Evolutionary conservation across 2,888 invertebrate genomes (phyloP).

Genomic region (Rotaria magnacalcarata): DNA sequence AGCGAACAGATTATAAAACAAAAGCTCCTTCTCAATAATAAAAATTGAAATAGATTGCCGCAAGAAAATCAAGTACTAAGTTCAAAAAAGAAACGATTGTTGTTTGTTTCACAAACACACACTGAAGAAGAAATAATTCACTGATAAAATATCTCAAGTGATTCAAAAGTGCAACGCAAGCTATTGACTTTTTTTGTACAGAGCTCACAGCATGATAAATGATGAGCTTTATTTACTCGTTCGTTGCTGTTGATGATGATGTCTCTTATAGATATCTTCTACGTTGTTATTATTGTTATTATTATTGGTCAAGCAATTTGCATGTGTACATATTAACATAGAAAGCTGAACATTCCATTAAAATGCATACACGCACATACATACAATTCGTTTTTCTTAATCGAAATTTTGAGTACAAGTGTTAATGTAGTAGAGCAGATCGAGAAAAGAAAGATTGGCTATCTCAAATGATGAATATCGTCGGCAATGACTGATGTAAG

Average conservation of each 20-base stretch:
- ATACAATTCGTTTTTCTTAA: not conserved
- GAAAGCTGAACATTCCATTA: constrained; percentile 17
- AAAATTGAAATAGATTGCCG: no score
- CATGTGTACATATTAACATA: not conserved
- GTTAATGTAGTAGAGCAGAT: constrained; percentile 15
- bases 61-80: not conserved
- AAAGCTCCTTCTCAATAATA: no score
- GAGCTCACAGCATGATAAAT: not conserved
- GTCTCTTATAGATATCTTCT: not conserved
- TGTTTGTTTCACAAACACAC: not conserved
- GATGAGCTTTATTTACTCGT: constrained; percentile 22
- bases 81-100: not conserved
- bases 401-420: constrained; percentile 23
- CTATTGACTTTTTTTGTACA: constrained; percentile 18
- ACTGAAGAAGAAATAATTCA: not conserved
- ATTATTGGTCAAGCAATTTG: constrained; percentile 17
- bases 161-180: not conserved
- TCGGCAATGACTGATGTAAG: constrained; percentile 26
- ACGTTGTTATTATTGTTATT: not conserved
- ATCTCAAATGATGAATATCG: constrained; percentile 20
- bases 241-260: not conserved
- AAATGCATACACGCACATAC: not conserved
- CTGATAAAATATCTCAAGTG: constrained; percentile 20
- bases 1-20: no score
- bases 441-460: constrained; percentile 1